Percentiles rank a stretch among this genome's conserved stretches.
phyloP scores from a whole-genome alignment of 2,113 vertebrate genomes.

The Neoarius graeffei region DNA sequence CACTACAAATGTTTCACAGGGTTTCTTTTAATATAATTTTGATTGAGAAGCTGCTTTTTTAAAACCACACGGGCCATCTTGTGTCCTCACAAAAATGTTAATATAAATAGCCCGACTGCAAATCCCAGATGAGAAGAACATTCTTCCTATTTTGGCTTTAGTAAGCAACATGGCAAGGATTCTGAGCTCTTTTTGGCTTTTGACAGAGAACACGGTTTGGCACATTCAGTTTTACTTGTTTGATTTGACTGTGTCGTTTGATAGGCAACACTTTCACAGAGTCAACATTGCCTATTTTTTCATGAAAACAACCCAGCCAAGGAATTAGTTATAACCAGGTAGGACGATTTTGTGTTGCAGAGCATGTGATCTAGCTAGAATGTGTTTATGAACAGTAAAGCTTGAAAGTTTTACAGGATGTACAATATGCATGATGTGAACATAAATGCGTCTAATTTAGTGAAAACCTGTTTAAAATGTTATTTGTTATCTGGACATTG shows the following conservation, averaged over 20 bases:
- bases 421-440: not conserved
- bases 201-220: slow-evolving; percentile 10
- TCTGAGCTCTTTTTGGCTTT: slow-evolving; percentile 5
- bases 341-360: not conserved
- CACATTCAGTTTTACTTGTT: not conserved
- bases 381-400: not conserved
- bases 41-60: slow-evolving; percentile 33
- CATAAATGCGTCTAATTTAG: not conserved
- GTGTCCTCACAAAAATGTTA: slow-evolving; percentile 38
- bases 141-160: slow-evolving; percentile 54
- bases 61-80: slow-evolving; percentile 20
- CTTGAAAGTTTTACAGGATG: not conserved
- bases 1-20: slow-evolving; percentile 23
- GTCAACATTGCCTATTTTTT: slow-evolving; percentile 21
- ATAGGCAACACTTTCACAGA: slow-evolving; percentile 6
- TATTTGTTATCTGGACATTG: not conserved
- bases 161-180: slow-evolving; percentile 31
- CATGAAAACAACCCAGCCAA: not conserved
- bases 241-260: not conserved
- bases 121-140: slow-evolving; percentile 47
- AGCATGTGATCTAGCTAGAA: not conserved
- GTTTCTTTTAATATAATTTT: slow-evolving; percentile 35
- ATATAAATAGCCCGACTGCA: slow-evolving; percentile 48
- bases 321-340: slow-evolving; percentile 14
- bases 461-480: not conserved